Conservation (phyloP, 2,113 vertebrate species). For the Polyodon spathula region DNA sequence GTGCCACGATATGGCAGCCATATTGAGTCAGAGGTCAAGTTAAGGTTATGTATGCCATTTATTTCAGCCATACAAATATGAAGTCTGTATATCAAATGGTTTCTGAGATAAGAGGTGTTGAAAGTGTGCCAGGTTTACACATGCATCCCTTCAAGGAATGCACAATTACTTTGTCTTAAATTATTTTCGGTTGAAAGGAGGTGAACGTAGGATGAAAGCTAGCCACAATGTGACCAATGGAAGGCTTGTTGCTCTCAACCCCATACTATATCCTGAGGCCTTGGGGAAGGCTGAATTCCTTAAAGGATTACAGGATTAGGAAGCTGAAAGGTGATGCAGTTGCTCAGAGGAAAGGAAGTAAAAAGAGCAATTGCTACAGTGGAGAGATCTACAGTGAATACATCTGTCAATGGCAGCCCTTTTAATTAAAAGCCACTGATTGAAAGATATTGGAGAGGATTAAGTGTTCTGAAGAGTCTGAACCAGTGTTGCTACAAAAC, state of each 20-base stretch:
- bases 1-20: too few relatives aligned
- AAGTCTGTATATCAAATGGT: too few relatives aligned
- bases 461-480: slow-evolving; percentile 50
- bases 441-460: slow-evolving; percentile 78
- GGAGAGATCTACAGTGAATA: slow-evolving; percentile 45
- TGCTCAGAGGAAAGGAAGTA: slow-evolving; percentile 61
- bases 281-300: slow-evolving; percentile 70
- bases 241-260: slow-evolving; percentile 43
- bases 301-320: slow-evolving; percentile 77
- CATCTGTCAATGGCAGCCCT: slow-evolving; percentile 51
- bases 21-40: too few relatives aligned
- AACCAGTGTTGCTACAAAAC: slow-evolving; percentile 5
- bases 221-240: slow-evolving; percentile 33
- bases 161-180: slow-evolving; percentile 16
- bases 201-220: slow-evolving; percentile 28
- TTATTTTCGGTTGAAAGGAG: slow-evolving; percentile 17
- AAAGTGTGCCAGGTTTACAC: too few relatives aligned
- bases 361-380: slow-evolving; percentile 44
- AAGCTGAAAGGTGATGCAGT: slow-evolving; percentile 73
- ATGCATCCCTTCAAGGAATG: too few relatives aligned
- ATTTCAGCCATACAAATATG: too few relatives aligned
- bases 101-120: too few relatives aligned
- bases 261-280: slow-evolving; percentile 46
- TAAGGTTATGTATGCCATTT: too few relatives aligned
- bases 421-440: slow-evolving; percentile 79